Evolutionary conservation across 2,113 vertebrate species (phyloP), one percentile per base, ranked within the genome.

Genomic region (Cyprinodon variegatus): DNA sequence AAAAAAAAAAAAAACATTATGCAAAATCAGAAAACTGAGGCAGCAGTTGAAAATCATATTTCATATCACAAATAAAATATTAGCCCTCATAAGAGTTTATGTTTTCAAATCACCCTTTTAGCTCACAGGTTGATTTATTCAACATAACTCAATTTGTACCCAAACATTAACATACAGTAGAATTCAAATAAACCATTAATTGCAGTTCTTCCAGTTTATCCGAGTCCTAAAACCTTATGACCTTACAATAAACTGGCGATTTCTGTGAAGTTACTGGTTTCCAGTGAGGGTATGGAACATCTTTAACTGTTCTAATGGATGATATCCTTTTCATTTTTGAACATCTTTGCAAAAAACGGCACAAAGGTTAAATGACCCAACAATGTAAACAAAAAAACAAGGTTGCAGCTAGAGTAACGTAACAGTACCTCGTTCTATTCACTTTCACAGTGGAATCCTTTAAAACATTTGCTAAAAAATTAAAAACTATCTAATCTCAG

Each of bases 401-500:
- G 61, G 64, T 65, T 67, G 64, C 72, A 75, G 59, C 36, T 57
- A 9, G 20, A n/a, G 4, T 57, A 57, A 57, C 7, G 17, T 57
- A 57, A n/a, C 17, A 57, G 76, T 80, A 85, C 74, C 79, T 78
- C 70, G 60, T 68, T 72, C 3, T 7, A 62, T 78, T 78, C 50
- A 71, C 67, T 83, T 85, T 91, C 84, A 92, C 88, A 89, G 85
- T 88, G 78, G 83, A 74, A 68, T 61, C 69, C 62, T 68, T 62
- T 20, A 68, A 70, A 77, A 78, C 13, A 53, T 69, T 57, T 65
- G 65, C 79, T 39, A 59, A 65, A 68, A 13, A 50, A n/a, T 72
- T 3, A 67, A 60, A 70, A 59, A 63, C 10, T 10, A 41, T 70
- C 72, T 64, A 71, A 12, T 74, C 50, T 74, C 37, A 3, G 46